Conservation (phyloP, 2,888 invertebrate genomes). For the Acronicta alni region DNA sequence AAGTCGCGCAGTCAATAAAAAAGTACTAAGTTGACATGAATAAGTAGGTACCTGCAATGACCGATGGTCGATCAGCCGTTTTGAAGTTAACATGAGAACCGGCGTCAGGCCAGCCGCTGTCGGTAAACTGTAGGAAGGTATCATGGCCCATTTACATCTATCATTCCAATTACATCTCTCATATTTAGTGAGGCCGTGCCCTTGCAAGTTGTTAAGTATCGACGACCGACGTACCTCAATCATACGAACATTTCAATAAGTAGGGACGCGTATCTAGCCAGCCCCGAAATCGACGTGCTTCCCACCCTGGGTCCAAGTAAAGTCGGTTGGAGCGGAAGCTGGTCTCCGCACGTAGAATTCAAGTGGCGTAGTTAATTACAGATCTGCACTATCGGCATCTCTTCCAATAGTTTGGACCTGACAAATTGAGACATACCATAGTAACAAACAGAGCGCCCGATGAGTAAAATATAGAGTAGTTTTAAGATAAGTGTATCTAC, state of each 20-base stretch:
- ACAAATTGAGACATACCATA: conserved; percentile 33
- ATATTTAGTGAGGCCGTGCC: background rate
- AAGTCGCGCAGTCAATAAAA: conserved; percentile 17
- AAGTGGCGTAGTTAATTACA: background rate
- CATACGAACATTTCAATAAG: background rate
- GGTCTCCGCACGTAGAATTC: background rate
- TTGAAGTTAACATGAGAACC: conserved; percentile 1
- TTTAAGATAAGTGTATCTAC: background rate
- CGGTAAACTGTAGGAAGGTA: conserved; percentile 2
- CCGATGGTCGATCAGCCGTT: background rate
- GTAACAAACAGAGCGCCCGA: conserved; percentile 15
- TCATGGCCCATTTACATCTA: conserved; percentile 16
- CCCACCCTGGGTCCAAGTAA: conserved; percentile 1
- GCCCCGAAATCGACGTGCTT: conserved; percentile 4
- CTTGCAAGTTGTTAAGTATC: background rate
- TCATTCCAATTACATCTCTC: background rate
- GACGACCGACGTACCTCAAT: conserved; percentile 14
- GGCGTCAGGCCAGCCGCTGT: background rate
- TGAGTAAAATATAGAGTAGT: background rate
- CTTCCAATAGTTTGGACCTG: conserved; percentile 22
- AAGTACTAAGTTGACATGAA: background rate
- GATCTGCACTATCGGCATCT: conserved; percentile 5
- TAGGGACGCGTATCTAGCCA: conserved; percentile 1
- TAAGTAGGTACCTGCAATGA: conserved; percentile 15
- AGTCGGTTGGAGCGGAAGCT: conserved; percentile 8